These are phyloP conservation scores for Brenthis ino DNA, from an alignment of 2,888 invertebrate species.

Conservation along the genomic window DNA sequence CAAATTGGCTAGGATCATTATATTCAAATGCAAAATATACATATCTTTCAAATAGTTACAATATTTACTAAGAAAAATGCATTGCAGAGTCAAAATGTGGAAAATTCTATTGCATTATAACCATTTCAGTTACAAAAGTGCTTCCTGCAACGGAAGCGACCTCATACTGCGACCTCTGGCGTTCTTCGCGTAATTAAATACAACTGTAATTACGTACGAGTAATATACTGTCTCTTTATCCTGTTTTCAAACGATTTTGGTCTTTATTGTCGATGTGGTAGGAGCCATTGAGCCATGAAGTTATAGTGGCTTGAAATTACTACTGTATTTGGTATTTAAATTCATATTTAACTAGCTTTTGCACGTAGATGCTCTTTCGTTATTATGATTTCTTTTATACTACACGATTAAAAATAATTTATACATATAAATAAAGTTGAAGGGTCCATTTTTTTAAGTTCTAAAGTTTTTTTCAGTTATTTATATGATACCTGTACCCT, in stretches of 20 bases:
- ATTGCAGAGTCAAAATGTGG: conserved; percentile 14
- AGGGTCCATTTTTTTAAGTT: too few species aligned
- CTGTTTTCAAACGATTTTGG: conserved; percentile 19
- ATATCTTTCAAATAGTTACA: neutral
- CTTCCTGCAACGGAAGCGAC: conserved; percentile 37
- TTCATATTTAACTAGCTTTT: neutral
- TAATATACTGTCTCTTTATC: conserved; percentile 37
- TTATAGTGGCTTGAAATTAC: conserved; percentile 24
- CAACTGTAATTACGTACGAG: conserved; percentile 38
- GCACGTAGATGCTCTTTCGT: neutral
- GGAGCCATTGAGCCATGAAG: neutral
- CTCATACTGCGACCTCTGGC: conserved; percentile 38
- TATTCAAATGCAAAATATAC: too few species aligned
- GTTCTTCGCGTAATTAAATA: conserved; percentile 39
- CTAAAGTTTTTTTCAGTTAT: too few species aligned
- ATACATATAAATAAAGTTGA: too few species aligned
- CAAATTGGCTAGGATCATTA: too few species aligned
- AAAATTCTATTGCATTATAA: conserved; percentile 31
- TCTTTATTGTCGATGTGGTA: conserved; percentile 4
- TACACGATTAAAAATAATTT: too few species aligned
- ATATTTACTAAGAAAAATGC: conserved; percentile 12
- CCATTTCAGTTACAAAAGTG: conserved; percentile 30
- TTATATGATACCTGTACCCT: too few species aligned
- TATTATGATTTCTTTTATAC: neutral
- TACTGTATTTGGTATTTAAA: conserved; percentile 17